Base-by-base conservation (phyloP, 2,888 invertebrate genomes). In the Octodonta nipae region DNA sequence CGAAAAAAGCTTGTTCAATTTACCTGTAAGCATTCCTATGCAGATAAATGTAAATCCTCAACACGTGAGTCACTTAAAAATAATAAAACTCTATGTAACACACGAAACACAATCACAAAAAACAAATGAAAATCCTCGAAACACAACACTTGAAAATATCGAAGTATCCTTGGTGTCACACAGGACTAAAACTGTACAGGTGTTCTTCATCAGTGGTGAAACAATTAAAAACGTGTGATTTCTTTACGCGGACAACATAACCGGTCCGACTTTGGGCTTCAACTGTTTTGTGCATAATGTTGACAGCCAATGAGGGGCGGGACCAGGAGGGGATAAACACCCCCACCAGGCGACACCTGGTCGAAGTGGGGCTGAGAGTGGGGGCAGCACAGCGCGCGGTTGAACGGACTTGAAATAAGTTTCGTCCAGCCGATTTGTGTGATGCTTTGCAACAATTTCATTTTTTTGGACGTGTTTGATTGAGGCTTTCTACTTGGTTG, bases 261-360 rank as follows among this genome's bases (percentile, higher is more conserved):
- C 59, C 56, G 56, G 54, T 54, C 58, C 58, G 52, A 51, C 55
- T 58, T 56, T 54, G 55, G 53, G 54, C 61, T 60, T 60, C 56
- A 55, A 62, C 62, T 62, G 61, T 58, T 58, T 59, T 57, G 55
- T 59, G 57, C 58, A 55, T 60, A 58, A 56, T 57, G 56, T 58
- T 59, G 58, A 59, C 56, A 58, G 59, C 58, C 60, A 60, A 59
- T 58, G 58, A 59, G 60, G 59, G 61, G 60, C 60, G 60, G 60
- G 55, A 51, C 57, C 47, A 44, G 54, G 60, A 51, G 60, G 61
- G 62, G 61, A 56, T 57, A 49, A 13, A 46, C 50, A 50, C 55
- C 54, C 56, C 57, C 56, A 51, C 57, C 48, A 49, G 44, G 42
- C 46, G 46, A 51, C 56, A 56, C 56, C 56, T 56, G 38, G 33